Evolutionary conservation across 2,797 vertebrate species (phyloP).

Genomic region (Poecilia gillii): DNA sequence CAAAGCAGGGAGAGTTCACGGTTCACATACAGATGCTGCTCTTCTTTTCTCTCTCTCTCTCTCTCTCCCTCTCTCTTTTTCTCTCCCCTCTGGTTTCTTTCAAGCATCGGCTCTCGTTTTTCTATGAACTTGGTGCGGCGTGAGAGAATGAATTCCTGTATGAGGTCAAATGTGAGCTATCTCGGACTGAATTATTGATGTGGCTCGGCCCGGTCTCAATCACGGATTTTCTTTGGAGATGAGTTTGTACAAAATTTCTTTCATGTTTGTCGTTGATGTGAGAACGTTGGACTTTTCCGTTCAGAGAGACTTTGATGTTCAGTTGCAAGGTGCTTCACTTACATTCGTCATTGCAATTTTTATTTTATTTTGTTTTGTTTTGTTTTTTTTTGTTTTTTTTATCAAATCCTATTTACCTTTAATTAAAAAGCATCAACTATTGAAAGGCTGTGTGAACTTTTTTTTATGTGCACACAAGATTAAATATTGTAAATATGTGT

Average conservation of each 20-base stretch:
- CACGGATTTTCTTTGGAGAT: constrained; percentile 28
- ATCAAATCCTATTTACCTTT: constrained; percentile 12
- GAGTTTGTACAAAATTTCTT: constrained; percentile 24
- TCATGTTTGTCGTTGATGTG: constrained; percentile 4
- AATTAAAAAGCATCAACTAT: constrained; percentile 5
- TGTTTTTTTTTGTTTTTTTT: background rate
- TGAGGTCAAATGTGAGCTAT: constrained; percentile 68
- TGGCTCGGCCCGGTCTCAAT: constrained; percentile 23
- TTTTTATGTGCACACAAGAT: constrained; percentile 4
- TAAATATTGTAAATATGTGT: background rate
- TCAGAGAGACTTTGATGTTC: background rate
- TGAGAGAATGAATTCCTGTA: constrained; percentile 52
- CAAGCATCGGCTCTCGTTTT: constrained; percentile 51
- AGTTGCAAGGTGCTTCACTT: background rate
- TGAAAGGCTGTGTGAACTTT: background rate
- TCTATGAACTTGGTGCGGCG: constrained; percentile 36
- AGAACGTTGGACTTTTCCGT: background rate
- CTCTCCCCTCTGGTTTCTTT: constrained; percentile 30
- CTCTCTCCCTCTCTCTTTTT: background rate
- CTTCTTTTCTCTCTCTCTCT: background rate
- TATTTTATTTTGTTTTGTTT: too few relatives aligned
- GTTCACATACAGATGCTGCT: constrained; percentile 49
- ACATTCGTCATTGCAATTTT: background rate
- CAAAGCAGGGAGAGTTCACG: constrained; percentile 32
- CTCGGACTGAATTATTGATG: constrained; percentile 65